Base-by-base conservation (phyloP, 2,888 invertebrate genomes). In the Idaea straminata region DNA sequence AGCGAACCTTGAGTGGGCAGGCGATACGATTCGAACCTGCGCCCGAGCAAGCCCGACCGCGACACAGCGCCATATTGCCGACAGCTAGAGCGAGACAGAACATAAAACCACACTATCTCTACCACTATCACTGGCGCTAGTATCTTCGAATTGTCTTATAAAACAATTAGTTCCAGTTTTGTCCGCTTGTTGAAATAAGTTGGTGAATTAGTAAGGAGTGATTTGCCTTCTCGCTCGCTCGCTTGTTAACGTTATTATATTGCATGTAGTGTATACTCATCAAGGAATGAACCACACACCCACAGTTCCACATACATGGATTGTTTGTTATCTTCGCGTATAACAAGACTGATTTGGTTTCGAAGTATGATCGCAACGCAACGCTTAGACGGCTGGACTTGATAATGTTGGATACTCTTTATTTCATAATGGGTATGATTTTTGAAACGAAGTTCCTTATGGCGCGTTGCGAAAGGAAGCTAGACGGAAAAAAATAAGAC, bases 1-100 rank as follows among this genome's bases (percentile, higher is more conserved):
- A 93, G 93, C 93, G 93, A 93, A 93, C 93, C 93, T 93, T 93
- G 93, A 94, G 94, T 94, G 94, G 94, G 93, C 91, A 91, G 93
- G 91, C 93, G 91, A 93, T 92, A 91, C 90, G 91, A 91, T 91
- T 90, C 94, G 94, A 94, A 94, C 91, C 94, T 94, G 94, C 94
- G 94, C 94, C 94, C 94, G 92, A 91, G 91, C 90, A 89, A 84
- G 94, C 94, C 94, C 94, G 91, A 90, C 89, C 88, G 88, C 85
- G 83, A 88, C 13, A 47, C 47, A 58, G 87, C 91, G 92, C 92
- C 92, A 92, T 92, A 88, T 91, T 92, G 90, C 87, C 86, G 85
- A 81, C 84, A 83, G 88, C 80, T 68, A 72, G 78, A 89, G 67
- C 65, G 83, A 66, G 87, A 92, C 71, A 70, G 58, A 47, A 7